Evolutionary conservation across 1,140 invertebrate genomes (phyloP), one percentile per base, ranked within the genome.

Genomic region (Tachypleus tridentatus): DNA sequence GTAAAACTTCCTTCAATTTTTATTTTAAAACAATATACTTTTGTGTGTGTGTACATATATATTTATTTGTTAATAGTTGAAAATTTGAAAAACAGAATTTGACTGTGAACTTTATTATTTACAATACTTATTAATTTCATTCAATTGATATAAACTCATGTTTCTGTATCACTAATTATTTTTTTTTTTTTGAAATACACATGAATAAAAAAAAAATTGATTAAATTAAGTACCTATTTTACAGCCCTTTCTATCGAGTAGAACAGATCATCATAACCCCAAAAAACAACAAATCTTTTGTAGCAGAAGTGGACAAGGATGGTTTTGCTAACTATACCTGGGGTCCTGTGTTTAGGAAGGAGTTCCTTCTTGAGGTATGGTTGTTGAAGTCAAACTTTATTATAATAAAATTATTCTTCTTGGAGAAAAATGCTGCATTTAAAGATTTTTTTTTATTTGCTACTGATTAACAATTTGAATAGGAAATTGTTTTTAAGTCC

Each of bases 281-380:
- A 7, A 54, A 7, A 7, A 54, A 54, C 3, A 7, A 8, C 53
- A n/a, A 54, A 7, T 7, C 7, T 54, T 54, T 54, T n/a, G 7
- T 9, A 7, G 51, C 54, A 9, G 63, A 53, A 54, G 51, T 57
- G 4, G 50, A 62, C 4, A 63, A 69, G 51, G 60, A 65, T 53
- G 61, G 65, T 29, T 58, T 61, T 7, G 59, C 60, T 0, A 75
- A 77, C 0, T 61, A 65, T 47, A 78, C 76, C 4, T 96, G 90
- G 76, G 91, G 91, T 0, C 89, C 93, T 0, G 87, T 93, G 0
- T 97, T 97, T 75, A 84, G 92, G 67, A 80, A 84, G 59, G 82
- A 84, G 0, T 97, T 98, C 74, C 76, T 98, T 8, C 73, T 81
- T 8, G 80, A 83, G 57, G 67, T 69, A 61, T 63, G 67, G 53